Percentiles rank a stretch among this genome's conserved stretches.
Conservation (phyloP, 2,888 invertebrate species). For the Ichneumoninae sp. region DNA sequence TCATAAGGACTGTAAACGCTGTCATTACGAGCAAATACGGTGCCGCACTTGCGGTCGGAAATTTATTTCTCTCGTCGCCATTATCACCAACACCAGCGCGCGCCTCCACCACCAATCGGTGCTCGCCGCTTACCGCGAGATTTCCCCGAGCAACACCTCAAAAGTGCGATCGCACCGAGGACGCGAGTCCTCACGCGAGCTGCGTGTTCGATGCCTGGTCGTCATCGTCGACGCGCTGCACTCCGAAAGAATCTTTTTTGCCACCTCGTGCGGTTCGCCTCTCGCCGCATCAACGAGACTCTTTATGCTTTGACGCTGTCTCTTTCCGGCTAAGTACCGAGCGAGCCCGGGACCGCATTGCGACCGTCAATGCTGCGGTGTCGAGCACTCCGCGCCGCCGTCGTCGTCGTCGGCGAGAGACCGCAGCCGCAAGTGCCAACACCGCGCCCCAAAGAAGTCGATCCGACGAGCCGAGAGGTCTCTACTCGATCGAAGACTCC, state of each 20-base stretch:
- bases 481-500: conserved; percentile 30
- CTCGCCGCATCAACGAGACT: conserved; percentile 63
- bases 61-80: conserved; percentile 40
- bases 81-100: conserved; percentile 7
- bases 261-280: conserved; percentile 60
- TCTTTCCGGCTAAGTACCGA: conserved; percentile 60
- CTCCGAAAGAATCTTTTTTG: conserved; percentile 34
- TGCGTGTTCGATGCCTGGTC: conserved; percentile 6
- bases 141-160: conserved; percentile 48
- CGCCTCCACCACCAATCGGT: conserved; percentile 8
- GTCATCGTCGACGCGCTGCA: conserved; percentile 17
- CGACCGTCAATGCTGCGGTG: conserved; percentile 64
- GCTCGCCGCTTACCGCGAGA: conserved; percentile 7
- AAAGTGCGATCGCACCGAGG: conserved; percentile 24
- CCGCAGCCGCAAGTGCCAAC: conserved; percentile 58
- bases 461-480: conserved; percentile 47
- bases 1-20: conserved; percentile 74
- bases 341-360: conserved; percentile 63
- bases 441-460: conserved; percentile 55
- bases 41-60: conserved; percentile 70
- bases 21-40: conserved; percentile 74
- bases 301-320: conserved; percentile 62
- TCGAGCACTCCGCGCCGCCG: conserved; percentile 13
- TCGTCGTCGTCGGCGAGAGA: conserved; percentile 51
- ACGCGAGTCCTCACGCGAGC: conserved; percentile 23